Percentiles rank a stretch among this genome's conserved stretches.
Evolutionary conservation across 2,888 invertebrate species (phyloP).

Genomic region (Microctonus brassicae): DNA sequence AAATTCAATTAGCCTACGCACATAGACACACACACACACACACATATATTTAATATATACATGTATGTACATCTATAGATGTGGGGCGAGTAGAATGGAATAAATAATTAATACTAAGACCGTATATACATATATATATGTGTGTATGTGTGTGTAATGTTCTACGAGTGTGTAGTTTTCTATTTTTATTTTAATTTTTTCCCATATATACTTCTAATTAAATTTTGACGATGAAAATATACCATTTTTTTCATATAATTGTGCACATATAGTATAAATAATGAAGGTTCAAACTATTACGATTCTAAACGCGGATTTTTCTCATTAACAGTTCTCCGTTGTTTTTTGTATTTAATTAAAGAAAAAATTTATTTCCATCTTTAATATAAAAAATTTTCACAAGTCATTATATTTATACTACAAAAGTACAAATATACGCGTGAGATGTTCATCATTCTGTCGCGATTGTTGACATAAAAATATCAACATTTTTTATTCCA

Average conservation of each 20-base stretch:
- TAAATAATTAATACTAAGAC: background rate
- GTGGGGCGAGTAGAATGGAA: conserved; percentile 4
- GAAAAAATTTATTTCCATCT: too few relatives aligned
- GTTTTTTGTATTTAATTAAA: too few relatives aligned
- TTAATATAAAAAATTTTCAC: background rate
- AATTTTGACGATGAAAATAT: conserved; percentile 47
- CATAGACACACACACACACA: background rate
- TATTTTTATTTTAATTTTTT: conserved; percentile 28
- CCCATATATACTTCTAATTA: conserved; percentile 48
- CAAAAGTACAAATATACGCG: background rate
- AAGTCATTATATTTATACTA: background rate
- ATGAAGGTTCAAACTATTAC: too few relatives aligned
- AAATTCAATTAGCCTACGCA: conserved; percentile 28
- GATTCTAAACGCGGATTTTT: too few relatives aligned
- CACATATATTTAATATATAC: background rate
- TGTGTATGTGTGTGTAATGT: conserved; percentile 23
- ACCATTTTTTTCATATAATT: too few relatives aligned
- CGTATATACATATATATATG: background rate
- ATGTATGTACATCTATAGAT: background rate
- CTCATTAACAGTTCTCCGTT: too few relatives aligned
- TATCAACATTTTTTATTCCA: background rate
- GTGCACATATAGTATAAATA: too few relatives aligned
- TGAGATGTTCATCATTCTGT: background rate
- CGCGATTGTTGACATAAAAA: background rate
- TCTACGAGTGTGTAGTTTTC: background rate